phyloP scores from a whole-genome alignment of 2,797 vertebrate genomes.

The Perodicticus potto region DNA sequence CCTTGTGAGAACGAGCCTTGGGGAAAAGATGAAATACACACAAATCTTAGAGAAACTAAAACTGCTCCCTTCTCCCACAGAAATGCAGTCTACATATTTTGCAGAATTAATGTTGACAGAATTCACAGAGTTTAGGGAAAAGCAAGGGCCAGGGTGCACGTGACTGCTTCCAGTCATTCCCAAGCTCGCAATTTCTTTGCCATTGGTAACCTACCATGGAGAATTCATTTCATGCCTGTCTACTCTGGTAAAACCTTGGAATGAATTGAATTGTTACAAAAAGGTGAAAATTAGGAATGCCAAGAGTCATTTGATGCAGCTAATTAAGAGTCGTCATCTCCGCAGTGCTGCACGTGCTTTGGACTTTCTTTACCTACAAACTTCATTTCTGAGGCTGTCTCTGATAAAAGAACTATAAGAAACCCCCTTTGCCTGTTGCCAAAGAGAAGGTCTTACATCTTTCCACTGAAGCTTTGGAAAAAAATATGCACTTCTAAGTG shows the following conservation, averaged over 20 bases:
- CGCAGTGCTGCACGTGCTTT: not conserved
- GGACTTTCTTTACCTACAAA: slow-evolving; percentile 74
- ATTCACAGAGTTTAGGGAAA: slow-evolving; percentile 67
- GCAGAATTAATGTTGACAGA: slow-evolving; percentile 74
- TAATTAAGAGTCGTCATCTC: slow-evolving; percentile 79
- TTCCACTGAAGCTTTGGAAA: not conserved
- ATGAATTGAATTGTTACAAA: slow-evolving; percentile 84
- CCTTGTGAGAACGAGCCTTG: not conserved
- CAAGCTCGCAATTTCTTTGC: slow-evolving; percentile 64
- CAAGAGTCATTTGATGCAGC: slow-evolving; percentile 78
- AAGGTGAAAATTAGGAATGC: slow-evolving; percentile 83
- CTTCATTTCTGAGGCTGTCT: slow-evolving; percentile 60
- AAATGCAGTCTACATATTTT: slow-evolving; percentile 65
- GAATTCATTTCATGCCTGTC: slow-evolving; percentile 85
- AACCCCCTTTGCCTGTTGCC: slow-evolving; percentile 47
- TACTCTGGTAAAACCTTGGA: slow-evolving; percentile 81
- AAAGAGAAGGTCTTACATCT: slow-evolving; percentile 67
- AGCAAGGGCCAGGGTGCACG: not conserved
- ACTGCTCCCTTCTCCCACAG: slow-evolving; percentile 59
- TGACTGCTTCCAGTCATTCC: slow-evolving; percentile 77
- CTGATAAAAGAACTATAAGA: slow-evolving; percentile 47
- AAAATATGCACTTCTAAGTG: slow-evolving; percentile 64
- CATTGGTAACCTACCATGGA: slow-evolving; percentile 78
- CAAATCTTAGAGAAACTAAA: slow-evolving; percentile 46
- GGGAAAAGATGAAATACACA: not conserved